Evolutionary conservation across 2,797 vertebrate species (phyloP).

Genomic region (Cyclura pinguis): DNA sequence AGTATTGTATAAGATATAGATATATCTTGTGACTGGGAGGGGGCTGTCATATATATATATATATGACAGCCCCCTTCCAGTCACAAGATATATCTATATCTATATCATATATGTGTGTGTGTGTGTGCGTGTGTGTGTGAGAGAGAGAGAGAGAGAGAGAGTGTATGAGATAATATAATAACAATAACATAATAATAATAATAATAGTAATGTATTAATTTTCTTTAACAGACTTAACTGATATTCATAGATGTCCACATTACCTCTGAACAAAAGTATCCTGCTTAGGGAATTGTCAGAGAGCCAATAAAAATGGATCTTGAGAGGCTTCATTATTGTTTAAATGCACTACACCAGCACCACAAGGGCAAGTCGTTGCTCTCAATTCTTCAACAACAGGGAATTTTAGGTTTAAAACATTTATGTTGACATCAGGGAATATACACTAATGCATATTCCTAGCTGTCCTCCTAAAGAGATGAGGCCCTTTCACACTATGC

Average conservation of each 20-base stretch:
- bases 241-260: background rate
- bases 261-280: background rate
- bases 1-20: background rate
- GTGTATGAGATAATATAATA: too few species aligned
- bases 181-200: too few species aligned
- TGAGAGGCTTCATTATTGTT: background rate
- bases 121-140: too few species aligned
- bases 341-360: background rate
- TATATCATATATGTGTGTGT: too few species aligned
- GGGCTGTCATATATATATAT: too few species aligned
- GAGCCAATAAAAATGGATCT: background rate
- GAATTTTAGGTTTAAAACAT: background rate
- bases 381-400: background rate
- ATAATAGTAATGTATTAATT: background rate
- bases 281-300: background rate
- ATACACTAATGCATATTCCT: background rate
- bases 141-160: too few species aligned
- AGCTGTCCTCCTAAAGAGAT: background rate
- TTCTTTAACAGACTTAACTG: background rate
- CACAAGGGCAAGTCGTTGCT: background rate
- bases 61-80: too few species aligned
- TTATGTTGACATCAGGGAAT: background rate
- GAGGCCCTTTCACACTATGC: too few species aligned
- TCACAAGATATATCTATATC: too few species aligned
- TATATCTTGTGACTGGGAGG: background rate